phyloP scores from a whole-genome alignment of 2,113 vertebrate species.

The Archilochus colubris region DNA sequence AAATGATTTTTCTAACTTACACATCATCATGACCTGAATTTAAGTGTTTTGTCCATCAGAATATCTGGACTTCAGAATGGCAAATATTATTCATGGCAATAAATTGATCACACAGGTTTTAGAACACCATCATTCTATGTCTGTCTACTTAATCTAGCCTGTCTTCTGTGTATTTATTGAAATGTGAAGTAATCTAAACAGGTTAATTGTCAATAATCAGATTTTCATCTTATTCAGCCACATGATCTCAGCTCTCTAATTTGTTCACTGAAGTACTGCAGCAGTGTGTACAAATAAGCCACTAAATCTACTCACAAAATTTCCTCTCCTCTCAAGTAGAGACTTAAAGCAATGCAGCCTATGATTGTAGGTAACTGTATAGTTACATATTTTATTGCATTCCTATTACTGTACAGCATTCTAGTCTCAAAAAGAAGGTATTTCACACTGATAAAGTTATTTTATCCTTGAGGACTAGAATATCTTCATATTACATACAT shows the following conservation, averaged over 20 bases:
- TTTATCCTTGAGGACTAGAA: neutral
- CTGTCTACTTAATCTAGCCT: neutral
- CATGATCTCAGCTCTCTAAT: rapidly evolving
- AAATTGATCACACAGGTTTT: neutral
- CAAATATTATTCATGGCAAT: neutral
- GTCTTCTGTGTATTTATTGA: neutral
- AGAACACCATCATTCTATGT: neutral
- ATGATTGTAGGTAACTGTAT: neutral
- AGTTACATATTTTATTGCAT: neutral
- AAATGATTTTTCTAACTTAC: neutral
- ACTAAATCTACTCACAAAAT: neutral
- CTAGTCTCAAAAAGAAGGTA: neutral
- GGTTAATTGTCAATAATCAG: neutral
- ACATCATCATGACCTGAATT: neutral
- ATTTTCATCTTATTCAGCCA: neutral
- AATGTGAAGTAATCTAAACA: neutral
- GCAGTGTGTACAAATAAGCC: neutral
- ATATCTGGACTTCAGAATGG: neutral
- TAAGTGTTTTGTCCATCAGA: neutral
- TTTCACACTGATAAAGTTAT: neutral
- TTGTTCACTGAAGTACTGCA: neutral
- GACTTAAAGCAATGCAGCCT: neutral
- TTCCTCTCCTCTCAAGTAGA: neutral
- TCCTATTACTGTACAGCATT: neutral
- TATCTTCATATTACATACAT: neutral